Evolutionary conservation across 2,888 invertebrate genomes (phyloP), one percentile per base, ranked within the genome.

Genomic region (Leucozona laternaria): DNA sequence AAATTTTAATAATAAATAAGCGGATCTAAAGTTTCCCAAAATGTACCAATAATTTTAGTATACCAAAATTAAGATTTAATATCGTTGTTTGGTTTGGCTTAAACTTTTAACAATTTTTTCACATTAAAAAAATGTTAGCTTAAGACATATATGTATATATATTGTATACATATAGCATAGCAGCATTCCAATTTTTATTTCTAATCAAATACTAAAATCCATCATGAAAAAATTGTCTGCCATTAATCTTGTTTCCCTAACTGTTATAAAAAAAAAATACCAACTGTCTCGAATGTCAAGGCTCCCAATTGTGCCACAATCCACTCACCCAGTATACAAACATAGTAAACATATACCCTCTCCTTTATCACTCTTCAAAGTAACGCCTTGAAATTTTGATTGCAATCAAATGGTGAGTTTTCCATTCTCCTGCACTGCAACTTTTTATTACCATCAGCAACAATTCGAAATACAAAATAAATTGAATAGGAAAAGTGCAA

Each of bases 401-500:
- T 58, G 78, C 79, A 75, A 70, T 57, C 50, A 34, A 72, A 58
- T 58, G 45, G 72, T 34, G 62, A 70, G 55, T 45, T 2, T 22
- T 25, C 43, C 37, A 53, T 68, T 53, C 13, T 25, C 5, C 6
- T 31, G 4, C 6, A n/a, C 2, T 55, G 22, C 53, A 55, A n/a
- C 37, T 48, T 76, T 76, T 66, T 40, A 53, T 40, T 68, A 28
- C 4, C 28, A 28, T 5, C 15, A 40, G 31, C 50, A 60, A 43
- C 78, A 34, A 73, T 60, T 68, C n/a, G 22, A n/a, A 45, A 62
- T 37, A 68, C 73, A 62, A 40, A 72, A 66, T 68, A 37, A 78
- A 83, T 73, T 73, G 72, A 78, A 73, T 60, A 31, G 58, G 20
- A 78, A 77, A 57, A 81, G 7, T 53, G n/a, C 45, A 68, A 68